Percentiles rank a stretch among this genome's conserved stretches.
Conservation (phyloP, 2,888 invertebrate species). For the Thecophora atra region DNA sequence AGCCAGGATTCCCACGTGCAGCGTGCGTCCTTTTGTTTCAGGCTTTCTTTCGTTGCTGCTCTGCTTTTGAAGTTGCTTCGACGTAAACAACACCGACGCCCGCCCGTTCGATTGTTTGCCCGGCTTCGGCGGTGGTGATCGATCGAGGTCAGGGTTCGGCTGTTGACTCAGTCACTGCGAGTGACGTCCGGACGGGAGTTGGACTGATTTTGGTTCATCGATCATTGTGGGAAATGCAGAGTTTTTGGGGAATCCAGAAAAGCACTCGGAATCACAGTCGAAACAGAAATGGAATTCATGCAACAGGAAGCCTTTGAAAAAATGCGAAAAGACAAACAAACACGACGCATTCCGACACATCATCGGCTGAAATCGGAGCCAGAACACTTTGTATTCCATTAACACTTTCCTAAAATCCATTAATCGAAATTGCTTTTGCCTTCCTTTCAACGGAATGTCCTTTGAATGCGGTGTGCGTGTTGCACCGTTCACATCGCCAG, state of each 20-base stretch:
- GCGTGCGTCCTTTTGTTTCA: slow-evolving; percentile 6
- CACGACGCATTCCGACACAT: neutral
- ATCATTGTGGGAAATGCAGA: slow-evolving; percentile 16
- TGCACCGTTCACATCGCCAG: neutral
- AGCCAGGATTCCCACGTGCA: slow-evolving; percentile 3
- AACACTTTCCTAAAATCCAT: slow-evolving; percentile 16
- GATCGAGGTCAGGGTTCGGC: neutral
- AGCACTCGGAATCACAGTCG: neutral
- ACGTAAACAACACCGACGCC: no score
- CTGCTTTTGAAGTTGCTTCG: neutral
- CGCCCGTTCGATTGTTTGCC: neutral
- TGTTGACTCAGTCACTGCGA: neutral
- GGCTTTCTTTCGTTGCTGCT: neutral
- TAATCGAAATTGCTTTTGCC: neutral
- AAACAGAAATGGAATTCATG: neutral
- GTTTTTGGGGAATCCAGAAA: neutral
- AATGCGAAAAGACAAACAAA: neutral
- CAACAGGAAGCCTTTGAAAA: slow-evolving; percentile 23
- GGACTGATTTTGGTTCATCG: neutral
- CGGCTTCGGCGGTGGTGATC: neutral
- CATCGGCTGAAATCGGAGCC: slow-evolving; percentile 17
- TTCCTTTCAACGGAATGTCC: neutral
- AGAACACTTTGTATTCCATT: neutral
- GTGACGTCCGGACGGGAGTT: neutral
- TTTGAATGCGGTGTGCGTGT: neutral